Evolutionary conservation across 1,140 invertebrate species (phyloP), one percentile per base, ranked within the genome.

Genomic region (Mya arenaria): DNA sequence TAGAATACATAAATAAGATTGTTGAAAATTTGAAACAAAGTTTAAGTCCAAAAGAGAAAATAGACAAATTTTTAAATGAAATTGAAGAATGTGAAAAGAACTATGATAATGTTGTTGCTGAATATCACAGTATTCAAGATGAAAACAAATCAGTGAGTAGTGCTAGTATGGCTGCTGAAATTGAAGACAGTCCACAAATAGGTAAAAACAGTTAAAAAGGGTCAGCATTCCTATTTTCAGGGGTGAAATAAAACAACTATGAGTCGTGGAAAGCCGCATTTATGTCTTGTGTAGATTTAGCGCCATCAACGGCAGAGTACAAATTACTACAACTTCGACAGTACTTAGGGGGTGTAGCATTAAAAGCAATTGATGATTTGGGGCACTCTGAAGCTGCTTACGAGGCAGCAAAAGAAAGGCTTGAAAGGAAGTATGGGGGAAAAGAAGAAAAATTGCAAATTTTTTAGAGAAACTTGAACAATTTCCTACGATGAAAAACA

Each of bases 251-350:
- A 62, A 25, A 17, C 17, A 28, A 23, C 25, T 62, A 62, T 28
- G 19, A 28, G 28, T 62, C 60, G 19, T 62, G 60, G 60, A 62
- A 62, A 62, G 60, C 60, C n/a, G 60, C 60, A 25, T 62, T 62
- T 28, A 15, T 30, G n/a, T 19, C 60, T 28, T 62, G 60, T 68
- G 28, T 68, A 36, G 65, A 68, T 28, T 15, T 19, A 68, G 65
- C 65, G 5, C 65, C 60, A 30, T 13, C 44, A 15, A 15, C 44
- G 13, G 44, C 13, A 15, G 60, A 62, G 3, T 62, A 62, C 60
- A 62, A 62, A 34, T 28, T 62, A 17, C 32, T 62, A 17, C 60
- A 62, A 28, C 60, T 62, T 28, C n/a, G 60, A 62, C 60, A 62
- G 32, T 62, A 34, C 32, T 62, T 62, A 62, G 17, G 19, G 17